phyloP scores from a whole-genome alignment of 2,113 vertebrate species.

The Phyllostomus discolor region DNA sequence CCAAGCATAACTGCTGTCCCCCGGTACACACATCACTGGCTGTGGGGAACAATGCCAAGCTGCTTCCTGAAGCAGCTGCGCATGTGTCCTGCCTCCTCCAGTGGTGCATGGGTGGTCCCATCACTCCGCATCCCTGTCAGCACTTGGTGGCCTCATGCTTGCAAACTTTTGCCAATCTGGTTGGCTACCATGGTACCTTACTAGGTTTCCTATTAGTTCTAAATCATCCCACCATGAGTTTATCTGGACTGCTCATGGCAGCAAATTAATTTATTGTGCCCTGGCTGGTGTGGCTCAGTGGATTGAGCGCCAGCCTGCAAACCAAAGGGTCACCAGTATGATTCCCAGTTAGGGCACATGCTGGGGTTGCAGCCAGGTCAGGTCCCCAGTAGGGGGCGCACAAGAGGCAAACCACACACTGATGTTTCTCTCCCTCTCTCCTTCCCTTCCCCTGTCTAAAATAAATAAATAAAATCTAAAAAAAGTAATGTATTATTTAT shows the following conservation, averaged over 20 bases:
- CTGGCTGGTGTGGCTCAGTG: too few relatives aligned
- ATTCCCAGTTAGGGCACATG: too few relatives aligned
- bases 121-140: neutral
- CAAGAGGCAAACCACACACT: too few relatives aligned
- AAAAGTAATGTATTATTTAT: neutral
- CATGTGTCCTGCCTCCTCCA: neutral
- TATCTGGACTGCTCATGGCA: neutral
- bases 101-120: fast-evolving
- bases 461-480: too few relatives aligned
- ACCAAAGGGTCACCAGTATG: too few relatives aligned
- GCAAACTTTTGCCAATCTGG: neutral
- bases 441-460: too few relatives aligned
- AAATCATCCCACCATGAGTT: neutral
- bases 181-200: too few relatives aligned
- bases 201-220: neutral
- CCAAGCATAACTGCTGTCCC: neutral
- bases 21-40: too few relatives aligned
- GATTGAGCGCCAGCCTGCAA: too few relatives aligned
- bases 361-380: too few relatives aligned
- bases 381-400: too few relatives aligned
- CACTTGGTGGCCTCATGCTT: neutral
- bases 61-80: neutral
- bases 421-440: too few relatives aligned
- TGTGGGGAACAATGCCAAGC: neutral
- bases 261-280: neutral